Conservation (phyloP, 2,888 invertebrate species). For the Silvanus unidentatus region DNA sequence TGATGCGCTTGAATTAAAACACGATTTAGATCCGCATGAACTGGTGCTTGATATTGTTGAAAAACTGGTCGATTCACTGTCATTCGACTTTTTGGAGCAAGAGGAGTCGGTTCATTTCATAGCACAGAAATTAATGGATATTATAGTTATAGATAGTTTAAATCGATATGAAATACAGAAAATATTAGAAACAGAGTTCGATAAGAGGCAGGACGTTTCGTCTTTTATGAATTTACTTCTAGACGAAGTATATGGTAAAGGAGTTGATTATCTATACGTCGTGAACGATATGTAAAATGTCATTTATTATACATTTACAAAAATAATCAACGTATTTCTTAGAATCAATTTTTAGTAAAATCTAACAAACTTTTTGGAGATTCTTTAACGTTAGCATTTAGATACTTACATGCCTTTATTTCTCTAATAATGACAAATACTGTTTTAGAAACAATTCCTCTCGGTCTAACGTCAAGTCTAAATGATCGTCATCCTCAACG, state of each 20-base stretch:
- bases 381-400: too few species aligned
- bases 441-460: slow-evolving; percentile 64
- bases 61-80: slow-evolving; percentile 29
- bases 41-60: slow-evolving; percentile 29
- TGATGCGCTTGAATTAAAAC: slow-evolving; percentile 22
- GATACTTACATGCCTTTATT: slow-evolving; percentile 7
- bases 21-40: slow-evolving; percentile 23
- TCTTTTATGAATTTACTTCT: slow-evolving; percentile 32
- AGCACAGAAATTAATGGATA: slow-evolving; percentile 18
- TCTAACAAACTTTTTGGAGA: too few species aligned
- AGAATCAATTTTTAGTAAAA: too few species aligned
- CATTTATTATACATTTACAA: too few species aligned
- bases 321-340: too few species aligned
- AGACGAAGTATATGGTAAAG: slow-evolving; percentile 34
- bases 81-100: slow-evolving; percentile 22
- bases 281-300: too few species aligned
- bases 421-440: slow-evolving; percentile 56
- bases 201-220: slow-evolving; percentile 24
- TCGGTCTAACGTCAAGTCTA: slow-evolving; percentile 63
- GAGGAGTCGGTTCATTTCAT: slow-evolving; percentile 20
- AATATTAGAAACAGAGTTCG: slow-evolving; percentile 12
- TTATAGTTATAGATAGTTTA: slow-evolving; percentile 18
- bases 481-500: slow-evolving; percentile 62
- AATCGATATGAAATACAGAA: slow-evolving; percentile 23
- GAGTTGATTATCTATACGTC: slow-evolving; percentile 34